Evolutionary conservation across 1,140 invertebrate genomes (phyloP).

Genomic region (Dinoponera quadriceps): DNA sequence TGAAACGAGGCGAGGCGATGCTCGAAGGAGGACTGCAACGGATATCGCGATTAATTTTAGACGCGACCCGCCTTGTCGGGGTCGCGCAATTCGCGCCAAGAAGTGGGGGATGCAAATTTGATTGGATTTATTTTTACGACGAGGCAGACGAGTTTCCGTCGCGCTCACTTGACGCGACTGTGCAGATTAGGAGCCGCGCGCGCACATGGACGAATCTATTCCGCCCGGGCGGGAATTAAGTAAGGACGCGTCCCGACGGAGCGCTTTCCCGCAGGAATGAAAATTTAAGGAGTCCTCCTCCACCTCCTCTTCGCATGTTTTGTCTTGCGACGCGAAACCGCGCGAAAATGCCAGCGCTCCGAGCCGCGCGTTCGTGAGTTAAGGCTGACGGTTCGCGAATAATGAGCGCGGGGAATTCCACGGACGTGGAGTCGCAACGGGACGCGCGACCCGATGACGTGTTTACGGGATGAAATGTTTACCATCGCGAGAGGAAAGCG

Average conservation of each 20-base stretch:
- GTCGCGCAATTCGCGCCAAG: conserved; percentile 32
- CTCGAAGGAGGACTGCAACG: background rate
- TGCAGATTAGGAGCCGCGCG: conserved; percentile 6
- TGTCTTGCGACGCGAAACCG: background rate
- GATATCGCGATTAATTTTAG: conserved; percentile 18
- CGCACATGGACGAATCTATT: conserved; percentile 31
- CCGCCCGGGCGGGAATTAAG: conserved; percentile 15
- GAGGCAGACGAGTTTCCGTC: background rate
- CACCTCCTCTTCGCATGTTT: background rate
- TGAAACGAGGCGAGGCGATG: background rate
- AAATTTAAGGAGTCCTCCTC: conserved; percentile 21
- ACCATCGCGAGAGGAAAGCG: background rate
- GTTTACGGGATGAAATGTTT: background rate
- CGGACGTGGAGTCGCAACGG: background rate
- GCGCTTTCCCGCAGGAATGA: conserved; percentile 22
- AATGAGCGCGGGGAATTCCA: background rate
- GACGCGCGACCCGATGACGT: background rate
- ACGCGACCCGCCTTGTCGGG: background rate
- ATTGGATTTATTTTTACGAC: conserved; percentile 32
- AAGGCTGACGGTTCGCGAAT: background rate
- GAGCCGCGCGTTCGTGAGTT: background rate
- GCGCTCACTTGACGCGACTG: no score
- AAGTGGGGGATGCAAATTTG: conserved; percentile 24
- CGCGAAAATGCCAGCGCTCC: conserved; percentile 3
- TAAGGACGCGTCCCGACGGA: background rate